phyloP scores from a whole-genome alignment of 2,113 vertebrate species.

The Dryoscopus gambensis region DNA sequence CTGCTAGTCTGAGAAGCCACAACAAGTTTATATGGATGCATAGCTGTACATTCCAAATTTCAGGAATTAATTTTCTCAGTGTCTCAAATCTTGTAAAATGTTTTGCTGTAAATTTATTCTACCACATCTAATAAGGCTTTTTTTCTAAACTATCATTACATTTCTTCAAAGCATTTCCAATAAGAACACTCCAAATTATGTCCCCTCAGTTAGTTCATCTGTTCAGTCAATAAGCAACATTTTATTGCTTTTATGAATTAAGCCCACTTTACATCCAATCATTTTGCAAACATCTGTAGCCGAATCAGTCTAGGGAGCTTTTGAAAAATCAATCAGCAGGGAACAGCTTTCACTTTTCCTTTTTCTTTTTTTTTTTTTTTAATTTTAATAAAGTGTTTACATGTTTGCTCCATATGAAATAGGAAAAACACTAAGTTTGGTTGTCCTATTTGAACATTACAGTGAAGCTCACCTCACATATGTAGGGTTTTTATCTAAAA shows the following conservation, averaged over 20 bases:
- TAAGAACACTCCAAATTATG: constrained; percentile 75
- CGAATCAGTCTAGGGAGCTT: constrained; percentile 74
- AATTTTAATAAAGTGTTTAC: constrained; percentile 78
- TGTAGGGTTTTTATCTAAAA: neutral
- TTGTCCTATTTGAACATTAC: neutral
- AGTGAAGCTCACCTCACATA: neutral
- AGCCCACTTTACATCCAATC: constrained; percentile 74
- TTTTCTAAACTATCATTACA: constrained; percentile 57
- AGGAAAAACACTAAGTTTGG: neutral
- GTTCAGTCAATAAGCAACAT: constrained; percentile 73
- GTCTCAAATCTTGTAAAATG: constrained; percentile 39
- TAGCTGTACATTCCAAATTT: constrained; percentile 17
- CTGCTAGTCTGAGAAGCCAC: neutral
- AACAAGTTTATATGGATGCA: neutral
- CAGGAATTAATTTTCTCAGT: constrained; percentile 23
- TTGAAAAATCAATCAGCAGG: constrained; percentile 78
- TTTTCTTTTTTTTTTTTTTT: constrained; percentile 18
- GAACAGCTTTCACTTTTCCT: constrained; percentile 69
- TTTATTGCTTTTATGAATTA: constrained; percentile 81
- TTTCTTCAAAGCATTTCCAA: constrained; percentile 65
- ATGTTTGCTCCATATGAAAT: constrained; percentile 58
- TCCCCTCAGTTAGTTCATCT: constrained; percentile 75
- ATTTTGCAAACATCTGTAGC: constrained; percentile 78
- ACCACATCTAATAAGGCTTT: constrained; percentile 60
- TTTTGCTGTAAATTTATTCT: constrained; percentile 58